These are phyloP conservation scores for Ophthalmolycus amberensis DNA, from an alignment of 2,113 vertebrate genomes.

Conservation along the genomic window DNA sequence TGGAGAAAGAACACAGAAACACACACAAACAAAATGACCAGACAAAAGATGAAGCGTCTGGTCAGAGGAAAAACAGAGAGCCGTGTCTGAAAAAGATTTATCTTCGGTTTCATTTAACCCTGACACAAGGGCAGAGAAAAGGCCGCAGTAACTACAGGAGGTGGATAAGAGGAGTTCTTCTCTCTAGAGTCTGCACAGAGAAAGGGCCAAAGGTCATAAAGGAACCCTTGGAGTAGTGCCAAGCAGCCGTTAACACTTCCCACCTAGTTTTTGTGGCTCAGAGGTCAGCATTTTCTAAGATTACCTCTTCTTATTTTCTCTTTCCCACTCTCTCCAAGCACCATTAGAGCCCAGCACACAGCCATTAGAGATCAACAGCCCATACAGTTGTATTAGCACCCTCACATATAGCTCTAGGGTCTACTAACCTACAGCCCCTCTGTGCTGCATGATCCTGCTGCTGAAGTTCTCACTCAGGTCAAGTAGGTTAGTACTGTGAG, in stretches of 20 bases:
- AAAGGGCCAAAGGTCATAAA: conserved; percentile 67
- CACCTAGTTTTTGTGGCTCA: conserved; percentile 69
- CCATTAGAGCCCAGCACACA: conserved; percentile 71
- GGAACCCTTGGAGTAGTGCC: conserved; percentile 49
- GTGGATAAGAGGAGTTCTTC: conserved; percentile 35
- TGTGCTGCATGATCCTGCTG: conserved; percentile 47
- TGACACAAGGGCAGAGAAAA: conserved; percentile 24
- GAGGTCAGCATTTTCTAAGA: conserved; percentile 82
- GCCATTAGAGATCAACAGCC: conserved; percentile 80
- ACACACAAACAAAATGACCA: neutral
- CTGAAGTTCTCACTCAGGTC: conserved; percentile 63
- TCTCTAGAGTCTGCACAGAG: conserved; percentile 47
- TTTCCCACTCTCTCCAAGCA: conserved; percentile 66
- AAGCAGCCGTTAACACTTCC: conserved; percentile 73
- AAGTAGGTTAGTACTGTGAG: conserved; percentile 62
- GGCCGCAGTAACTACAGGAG: conserved; percentile 35
- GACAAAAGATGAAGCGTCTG: neutral
- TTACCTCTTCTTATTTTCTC: conserved; percentile 76
- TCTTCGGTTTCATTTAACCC: conserved; percentile 50
- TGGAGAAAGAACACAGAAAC: neutral
- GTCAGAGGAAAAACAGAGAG: conserved; percentile 9
- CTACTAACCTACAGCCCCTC: conserved; percentile 63
- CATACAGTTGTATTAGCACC: conserved; percentile 69
- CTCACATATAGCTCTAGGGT: conserved; percentile 69
- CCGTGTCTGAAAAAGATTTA: neutral